phyloP scores from a whole-genome alignment of 1,140 invertebrate species.

The Lasioglossum albipes region DNA sequence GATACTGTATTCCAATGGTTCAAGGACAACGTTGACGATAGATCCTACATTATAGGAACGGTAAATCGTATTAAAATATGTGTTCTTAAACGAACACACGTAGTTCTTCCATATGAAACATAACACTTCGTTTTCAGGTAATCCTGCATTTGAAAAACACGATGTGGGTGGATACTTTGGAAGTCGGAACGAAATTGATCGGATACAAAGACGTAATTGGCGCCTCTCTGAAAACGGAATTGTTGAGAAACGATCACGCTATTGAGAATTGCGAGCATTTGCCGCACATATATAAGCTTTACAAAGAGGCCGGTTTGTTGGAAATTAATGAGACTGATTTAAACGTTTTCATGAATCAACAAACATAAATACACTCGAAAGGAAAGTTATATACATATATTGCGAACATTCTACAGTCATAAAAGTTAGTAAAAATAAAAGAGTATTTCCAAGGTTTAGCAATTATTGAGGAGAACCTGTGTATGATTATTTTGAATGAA shows the following conservation, averaged over 20 bases:
- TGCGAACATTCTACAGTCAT: neutral
- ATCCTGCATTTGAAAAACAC: constrained; percentile 71
- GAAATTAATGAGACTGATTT: constrained; percentile 45
- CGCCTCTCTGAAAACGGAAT: constrained; percentile 60
- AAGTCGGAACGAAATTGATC: constrained; percentile 66
- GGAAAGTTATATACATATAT: neutral
- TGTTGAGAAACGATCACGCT: constrained; percentile 63
- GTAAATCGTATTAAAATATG: constrained; percentile 63
- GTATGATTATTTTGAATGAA: neutral
- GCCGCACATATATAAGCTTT: constrained; percentile 52
- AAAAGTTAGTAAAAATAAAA: neutral
- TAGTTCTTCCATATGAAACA: neutral
- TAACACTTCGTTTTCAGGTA: constrained; percentile 63
- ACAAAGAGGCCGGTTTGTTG: constrained; percentile 41
- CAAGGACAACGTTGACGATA: constrained; percentile 50
- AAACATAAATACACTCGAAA: neutral
- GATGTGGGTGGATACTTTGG: constrained; percentile 73
- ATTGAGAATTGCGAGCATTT: constrained; percentile 67
- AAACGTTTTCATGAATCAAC: neutral
- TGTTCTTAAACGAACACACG: neutral
- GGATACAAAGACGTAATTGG: constrained; percentile 62
- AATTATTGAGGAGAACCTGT: neutral
- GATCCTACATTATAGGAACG: constrained; percentile 67
- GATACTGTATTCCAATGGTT: constrained; percentile 66
- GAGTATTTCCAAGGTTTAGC: constrained; percentile 3